Percentiles rank a stretch among this genome's conserved stretches.
Evolutionary conservation across 2,797 vertebrate species (phyloP).

Genomic region (Sebastes steindachneri): DNA sequence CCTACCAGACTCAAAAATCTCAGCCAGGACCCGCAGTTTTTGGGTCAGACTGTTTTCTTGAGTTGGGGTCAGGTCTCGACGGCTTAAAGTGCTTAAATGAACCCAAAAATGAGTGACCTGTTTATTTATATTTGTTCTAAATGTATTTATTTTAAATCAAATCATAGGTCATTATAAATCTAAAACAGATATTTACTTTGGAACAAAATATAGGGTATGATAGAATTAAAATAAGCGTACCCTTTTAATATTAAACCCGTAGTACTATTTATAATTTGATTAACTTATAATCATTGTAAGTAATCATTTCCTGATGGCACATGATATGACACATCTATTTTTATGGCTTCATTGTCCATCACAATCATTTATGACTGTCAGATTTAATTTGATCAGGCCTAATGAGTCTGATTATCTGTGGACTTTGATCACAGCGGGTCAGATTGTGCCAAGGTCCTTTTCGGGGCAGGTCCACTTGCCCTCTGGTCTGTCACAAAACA

Average conservation of each 20-base stretch:
- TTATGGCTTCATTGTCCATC: conserved; percentile 33
- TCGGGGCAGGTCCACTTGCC: background rate
- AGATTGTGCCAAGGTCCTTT: background rate
- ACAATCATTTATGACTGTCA: conserved; percentile 29
- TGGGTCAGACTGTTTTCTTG: background rate
- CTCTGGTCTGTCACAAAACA: background rate
- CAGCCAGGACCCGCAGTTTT: background rate
- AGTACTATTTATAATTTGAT: background rate
- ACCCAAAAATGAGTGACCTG: background rate
- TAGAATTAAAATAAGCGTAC: background rate
- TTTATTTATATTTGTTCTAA: background rate
- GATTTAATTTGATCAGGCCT: conserved; percentile 21
- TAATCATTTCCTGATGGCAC: conserved; percentile 5
- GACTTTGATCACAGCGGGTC: conserved; percentile 1
- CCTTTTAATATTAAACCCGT: background rate
- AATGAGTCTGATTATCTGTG: conserved; percentile 25
- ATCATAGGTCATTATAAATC: background rate
- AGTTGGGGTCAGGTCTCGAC: background rate
- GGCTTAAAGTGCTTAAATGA: background rate
- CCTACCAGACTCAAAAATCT: background rate
- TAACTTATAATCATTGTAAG: background rate
- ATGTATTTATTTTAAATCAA: background rate
- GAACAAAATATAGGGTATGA: background rate
- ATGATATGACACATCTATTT: conserved; percentile 26
- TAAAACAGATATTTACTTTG: background rate